Conservation (phyloP, 2,888 invertebrate species). For the Patella depressa region DNA sequence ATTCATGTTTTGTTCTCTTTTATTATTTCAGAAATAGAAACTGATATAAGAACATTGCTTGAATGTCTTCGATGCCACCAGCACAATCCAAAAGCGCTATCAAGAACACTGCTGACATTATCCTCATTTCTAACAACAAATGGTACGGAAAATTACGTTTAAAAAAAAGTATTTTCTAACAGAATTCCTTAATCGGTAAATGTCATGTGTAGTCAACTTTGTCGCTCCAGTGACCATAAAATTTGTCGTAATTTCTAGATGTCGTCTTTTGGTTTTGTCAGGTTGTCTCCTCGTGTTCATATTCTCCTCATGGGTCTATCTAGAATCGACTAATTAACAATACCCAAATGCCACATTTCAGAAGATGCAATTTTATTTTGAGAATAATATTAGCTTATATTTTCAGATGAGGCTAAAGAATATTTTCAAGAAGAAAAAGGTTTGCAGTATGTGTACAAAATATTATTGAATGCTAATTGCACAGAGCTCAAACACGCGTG, state of each 20-base stretch:
- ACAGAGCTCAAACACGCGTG: conserved; percentile 49
- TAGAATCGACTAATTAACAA: too few species aligned
- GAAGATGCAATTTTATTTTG: too few species aligned
- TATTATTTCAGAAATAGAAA: conserved; percentile 47
- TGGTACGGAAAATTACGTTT: conserved; percentile 30
- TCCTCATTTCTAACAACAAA: conserved; percentile 42
- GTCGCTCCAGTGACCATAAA: too few species aligned
- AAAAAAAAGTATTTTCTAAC: background rate
- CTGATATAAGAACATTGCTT: conserved; percentile 53
- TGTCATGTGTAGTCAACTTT: too few species aligned
- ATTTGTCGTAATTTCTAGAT: too few species aligned
- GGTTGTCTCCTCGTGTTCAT: background rate
- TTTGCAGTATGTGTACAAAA: conserved; percentile 44
- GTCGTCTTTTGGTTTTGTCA: too few species aligned
- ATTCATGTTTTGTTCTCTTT: background rate
- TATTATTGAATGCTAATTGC: conserved; percentile 39
- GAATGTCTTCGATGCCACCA: conserved; percentile 60
- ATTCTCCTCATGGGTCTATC: background rate
- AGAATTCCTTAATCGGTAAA: too few species aligned
- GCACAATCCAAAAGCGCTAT: conserved; percentile 45
- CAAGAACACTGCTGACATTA: conserved; percentile 51
- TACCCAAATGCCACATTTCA: too few species aligned
- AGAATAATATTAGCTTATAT: too few species aligned
- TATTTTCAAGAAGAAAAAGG: conserved; percentile 52
- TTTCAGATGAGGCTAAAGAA: conserved; percentile 45